Base-by-base conservation (phyloP, 2,888 invertebrate genomes). In the Nomada hirtipes region DNA sequence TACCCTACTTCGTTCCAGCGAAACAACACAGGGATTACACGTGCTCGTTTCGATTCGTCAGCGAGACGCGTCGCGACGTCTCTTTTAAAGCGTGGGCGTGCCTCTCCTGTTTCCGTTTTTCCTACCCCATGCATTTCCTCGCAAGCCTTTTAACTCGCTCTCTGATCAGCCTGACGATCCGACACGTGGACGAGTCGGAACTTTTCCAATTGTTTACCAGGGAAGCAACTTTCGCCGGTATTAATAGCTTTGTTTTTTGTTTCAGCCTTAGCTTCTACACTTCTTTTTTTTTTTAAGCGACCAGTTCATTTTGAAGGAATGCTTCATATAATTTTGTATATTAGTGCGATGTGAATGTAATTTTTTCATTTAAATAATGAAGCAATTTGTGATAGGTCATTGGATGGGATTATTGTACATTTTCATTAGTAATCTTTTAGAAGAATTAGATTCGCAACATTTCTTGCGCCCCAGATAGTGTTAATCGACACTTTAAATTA, bases 1-100 rank as follows among this genome's bases (percentile, higher is more conserved):
- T 90, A 89, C 85, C 89, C 90, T 89, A 90, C 78, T 90, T 89
- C 77, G 73, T 42, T 74, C 84, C 55, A 79, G 77, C 78, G 70
- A 88, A 88, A 88, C 86, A 84, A 88, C 84, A 84, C 85, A 69
- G 73, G 79, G 71, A 60, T 80, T 79, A 68, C 84, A 85, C 86
- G 84, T 81, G 87, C 81, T 73, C 64, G 29, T 73, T 63, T 29
- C 55, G 36, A 44, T 11, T 76, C 64, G 55, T 73, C 80, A 79
- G 60, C 74, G 53, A 64, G 36, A 36, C 36, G 36, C 36, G 36
- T 36, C 36, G 36, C 61, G 59, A 20, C 55, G 67, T 71, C 72
- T 77, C 68, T 71, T 59, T 77, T 52, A 42, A 60, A 13, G 63
- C 55, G 82, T 85, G 68, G 76, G 71, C 42, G 47, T 57, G 18